phyloP scores from a whole-genome alignment of 2,888 invertebrate species.

The Morpho achilles region DNA sequence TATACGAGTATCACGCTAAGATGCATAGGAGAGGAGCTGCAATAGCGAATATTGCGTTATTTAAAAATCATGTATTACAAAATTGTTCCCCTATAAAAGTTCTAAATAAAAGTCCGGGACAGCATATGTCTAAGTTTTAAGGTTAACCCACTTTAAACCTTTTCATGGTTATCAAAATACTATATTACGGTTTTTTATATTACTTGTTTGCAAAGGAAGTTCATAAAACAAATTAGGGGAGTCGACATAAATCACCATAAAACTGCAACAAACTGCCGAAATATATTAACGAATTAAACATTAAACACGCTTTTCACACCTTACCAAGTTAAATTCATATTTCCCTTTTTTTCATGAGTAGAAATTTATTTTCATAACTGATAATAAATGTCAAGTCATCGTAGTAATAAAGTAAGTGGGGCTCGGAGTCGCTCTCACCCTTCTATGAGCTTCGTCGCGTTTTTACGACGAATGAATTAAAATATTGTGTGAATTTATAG shows the following conservation, averaged over 20 bases:
- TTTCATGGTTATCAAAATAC: too few species aligned
- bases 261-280: constrained; percentile 44
- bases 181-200: too few species aligned
- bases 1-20: too few species aligned
- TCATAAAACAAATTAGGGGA: not conserved
- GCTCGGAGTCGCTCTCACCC: constrained; percentile 38
- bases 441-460: constrained; percentile 32
- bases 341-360: constrained; percentile 55
- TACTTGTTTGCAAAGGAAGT: not conserved
- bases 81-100: too few species aligned
- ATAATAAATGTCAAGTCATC: constrained; percentile 71
- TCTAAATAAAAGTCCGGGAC: too few species aligned
- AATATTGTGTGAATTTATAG: constrained; percentile 20
- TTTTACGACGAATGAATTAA: constrained; percentile 28
- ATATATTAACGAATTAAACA: constrained; percentile 58
- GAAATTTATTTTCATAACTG: constrained; percentile 70
- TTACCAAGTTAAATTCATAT: constrained; percentile 54
- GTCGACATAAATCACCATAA: constrained; percentile 21
- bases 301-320: constrained; percentile 45
- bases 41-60: too few species aligned
- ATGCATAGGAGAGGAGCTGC: too few species aligned
- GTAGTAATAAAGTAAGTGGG: constrained; percentile 63
- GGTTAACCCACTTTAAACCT: too few species aligned
- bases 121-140: too few species aligned
- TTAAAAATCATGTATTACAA: too few species aligned